phyloP scores from a whole-genome alignment of 2,888 invertebrate genomes.

The Microctonus aethiopoides region DNA sequence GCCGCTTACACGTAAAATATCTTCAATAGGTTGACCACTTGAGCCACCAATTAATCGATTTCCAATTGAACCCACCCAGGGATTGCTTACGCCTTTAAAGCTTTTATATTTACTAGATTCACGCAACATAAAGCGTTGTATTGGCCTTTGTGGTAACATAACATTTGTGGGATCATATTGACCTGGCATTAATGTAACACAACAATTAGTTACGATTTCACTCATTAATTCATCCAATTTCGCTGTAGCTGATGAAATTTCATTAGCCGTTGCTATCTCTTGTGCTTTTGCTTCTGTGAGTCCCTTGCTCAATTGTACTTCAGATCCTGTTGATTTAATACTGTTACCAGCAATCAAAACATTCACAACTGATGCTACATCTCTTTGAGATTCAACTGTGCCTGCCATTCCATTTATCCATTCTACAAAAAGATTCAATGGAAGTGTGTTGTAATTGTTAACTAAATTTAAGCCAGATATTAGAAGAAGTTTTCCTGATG shows the following conservation, averaged over 20 bases:
- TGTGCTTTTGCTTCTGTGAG: conserved; percentile 35
- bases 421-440: conserved; percentile 81
- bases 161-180: conserved; percentile 89
- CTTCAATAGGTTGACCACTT: conserved; percentile 89
- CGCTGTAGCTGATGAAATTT: conserved; percentile 45
- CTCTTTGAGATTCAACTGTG: conserved; percentile 72
- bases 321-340: conserved; percentile 25
- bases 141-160: conserved; percentile 92
- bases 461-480: conserved; percentile 83
- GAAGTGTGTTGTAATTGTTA: conserved; percentile 73
- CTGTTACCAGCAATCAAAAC: conserved; percentile 82
- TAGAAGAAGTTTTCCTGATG: conserved; percentile 57
- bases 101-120: conserved; percentile 68
- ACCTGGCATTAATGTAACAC: conserved; percentile 93
- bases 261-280: conserved; percentile 45
- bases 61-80: conserved; percentile 69
- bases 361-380: conserved; percentile 76
- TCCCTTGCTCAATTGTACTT: conserved; percentile 34
- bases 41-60: conserved; percentile 59
- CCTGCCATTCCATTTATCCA: conserved; percentile 85
- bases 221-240: conserved; percentile 54
- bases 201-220: conserved; percentile 54
- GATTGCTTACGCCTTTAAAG: conserved; percentile 87
- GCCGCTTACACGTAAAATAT: conserved; percentile 80
- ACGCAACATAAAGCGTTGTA: conserved; percentile 78